Base-by-base conservation (phyloP, 53 echinoderm and acorn worm species). In the Holothuria scabra region DNA sequence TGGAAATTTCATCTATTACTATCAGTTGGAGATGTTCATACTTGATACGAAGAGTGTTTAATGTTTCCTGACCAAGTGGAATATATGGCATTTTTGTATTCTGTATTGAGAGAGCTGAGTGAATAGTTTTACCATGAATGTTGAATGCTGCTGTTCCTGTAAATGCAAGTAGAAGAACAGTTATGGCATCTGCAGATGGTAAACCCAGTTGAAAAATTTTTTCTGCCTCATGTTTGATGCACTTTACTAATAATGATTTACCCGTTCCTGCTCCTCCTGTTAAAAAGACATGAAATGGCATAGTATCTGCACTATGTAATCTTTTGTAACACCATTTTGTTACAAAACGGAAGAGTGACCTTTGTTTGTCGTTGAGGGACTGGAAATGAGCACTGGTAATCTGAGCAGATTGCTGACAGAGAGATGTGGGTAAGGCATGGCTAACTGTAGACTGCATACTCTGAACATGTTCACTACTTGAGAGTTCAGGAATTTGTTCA, bases 211-310 rank as follows among this genome's bases (percentile, higher is more conserved):
- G 57, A 28, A 80, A 60, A 21, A 80, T 80, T 14, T 80, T 59
- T 30, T 80, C 60, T 21, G 61, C 80, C 35, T 80, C 57, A 59
- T 80, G 61, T 58, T 80, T 32, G 26, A 80, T 59, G 35, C 59
- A 59, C 31, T 80, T 59, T 19, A 87, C 79, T 22, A 90, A 56
- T 19, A 76, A 63, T 11, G 81, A 86, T 80, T 90, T 90, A 20
- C 86, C 83, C 9, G 82, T 86, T 23, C 86, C 86, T 49, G 86
- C 86, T 63, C 90, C 90, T n/a, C 90, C 83, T 19, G 90, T 86
- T 19, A 86, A 38, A 58, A 90, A 90, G 8, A 83, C 57, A 23
- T 90, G 90, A 48, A 80, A 85, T 66, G 90, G 90, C n/a, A 20
- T 52, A 9, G 68, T 68, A 38, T 68, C 38, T 29, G 31, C 34